These are phyloP conservation scores for Eristalis intricaria DNA, from an alignment of 2,888 invertebrate genomes.

Conservation along the genomic window DNA sequence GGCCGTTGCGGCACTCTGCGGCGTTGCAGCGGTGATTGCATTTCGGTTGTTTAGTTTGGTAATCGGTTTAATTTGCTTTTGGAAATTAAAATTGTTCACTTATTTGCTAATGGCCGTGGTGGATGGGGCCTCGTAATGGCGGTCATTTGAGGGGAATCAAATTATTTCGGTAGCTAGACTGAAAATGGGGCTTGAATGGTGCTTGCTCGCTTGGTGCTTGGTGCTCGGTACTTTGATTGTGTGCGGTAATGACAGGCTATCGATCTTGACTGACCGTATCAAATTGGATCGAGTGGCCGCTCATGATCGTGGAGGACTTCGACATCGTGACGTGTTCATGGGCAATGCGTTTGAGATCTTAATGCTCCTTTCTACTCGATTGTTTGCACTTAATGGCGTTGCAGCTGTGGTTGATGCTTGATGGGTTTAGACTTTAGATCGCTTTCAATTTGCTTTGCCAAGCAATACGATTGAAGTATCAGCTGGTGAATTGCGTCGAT, in stretches of 20 bases:
- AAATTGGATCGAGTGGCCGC: neutral
- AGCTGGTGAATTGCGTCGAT: neutral
- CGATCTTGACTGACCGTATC: neutral
- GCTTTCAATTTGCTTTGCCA: neutral
- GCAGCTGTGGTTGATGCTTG: neutral
- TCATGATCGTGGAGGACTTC: neutral
- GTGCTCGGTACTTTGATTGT: neutral
- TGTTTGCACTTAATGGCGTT: neutral
- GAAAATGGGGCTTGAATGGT: conserved; percentile 11
- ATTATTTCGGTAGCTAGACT: conserved; percentile 40
- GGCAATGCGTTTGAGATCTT: neutral
- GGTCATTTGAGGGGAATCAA: conserved; percentile 41
- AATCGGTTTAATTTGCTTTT: conserved; percentile 66
- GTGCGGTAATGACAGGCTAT: neutral
- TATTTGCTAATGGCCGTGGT: conserved; percentile 59
- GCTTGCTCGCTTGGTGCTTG: neutral
- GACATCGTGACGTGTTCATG: neutral
- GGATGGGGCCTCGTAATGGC: conserved; percentile 45
- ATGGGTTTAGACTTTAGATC: neutral
- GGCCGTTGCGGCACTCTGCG: conserved; percentile 55
- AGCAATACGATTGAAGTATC: neutral
- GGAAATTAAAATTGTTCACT: conserved; percentile 68
- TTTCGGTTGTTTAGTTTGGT: conserved; percentile 68
- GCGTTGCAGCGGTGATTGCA: conserved; percentile 65
- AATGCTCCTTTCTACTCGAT: neutral